phyloP scores from a whole-genome alignment of 2,113 vertebrate species.

The Entomyzon cyanotis region DNA sequence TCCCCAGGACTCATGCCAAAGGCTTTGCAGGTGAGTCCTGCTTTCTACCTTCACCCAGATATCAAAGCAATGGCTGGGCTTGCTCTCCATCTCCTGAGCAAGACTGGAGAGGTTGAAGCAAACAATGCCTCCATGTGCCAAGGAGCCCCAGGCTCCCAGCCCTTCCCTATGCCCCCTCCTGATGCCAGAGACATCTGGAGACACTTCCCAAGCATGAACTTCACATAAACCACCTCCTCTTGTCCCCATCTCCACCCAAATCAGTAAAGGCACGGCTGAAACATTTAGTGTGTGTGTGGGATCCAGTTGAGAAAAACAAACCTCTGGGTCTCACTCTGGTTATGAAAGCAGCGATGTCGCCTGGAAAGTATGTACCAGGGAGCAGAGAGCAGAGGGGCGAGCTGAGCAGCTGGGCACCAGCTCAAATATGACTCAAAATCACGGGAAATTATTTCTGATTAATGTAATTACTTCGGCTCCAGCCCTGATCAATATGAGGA shows the following conservation, averaged over 20 bases:
- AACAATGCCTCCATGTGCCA: neutral
- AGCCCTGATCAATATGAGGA: constrained; percentile 65
- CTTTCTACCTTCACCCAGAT: neutral
- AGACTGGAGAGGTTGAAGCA: neutral
- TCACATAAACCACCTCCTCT: neutral
- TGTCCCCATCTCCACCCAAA: neutral
- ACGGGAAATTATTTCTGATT: constrained; percentile 63
- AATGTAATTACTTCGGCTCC: constrained; percentile 69
- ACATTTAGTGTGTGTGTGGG: neutral
- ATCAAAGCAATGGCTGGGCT: neutral
- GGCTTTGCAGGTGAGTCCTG: neutral
- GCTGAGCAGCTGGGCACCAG: neutral
- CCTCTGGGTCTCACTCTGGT: neutral
- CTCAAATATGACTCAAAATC: constrained; percentile 66
- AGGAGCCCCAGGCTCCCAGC: neutral
- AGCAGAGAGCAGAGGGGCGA: constrained; percentile 12
- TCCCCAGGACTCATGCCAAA: neutral
- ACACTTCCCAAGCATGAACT: neutral
- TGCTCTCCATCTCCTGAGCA: neutral
- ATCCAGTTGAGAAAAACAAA: constrained; percentile 53
- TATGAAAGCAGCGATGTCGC: constrained; percentile 67
- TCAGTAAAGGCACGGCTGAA: neutral
- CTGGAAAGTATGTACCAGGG: constrained; percentile 64
- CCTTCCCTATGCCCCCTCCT: neutral
- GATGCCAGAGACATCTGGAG: neutral